Evolutionary conservation across 2,113 vertebrate genomes (phyloP).

Genomic region (Carettochelys insculpta): DNA sequence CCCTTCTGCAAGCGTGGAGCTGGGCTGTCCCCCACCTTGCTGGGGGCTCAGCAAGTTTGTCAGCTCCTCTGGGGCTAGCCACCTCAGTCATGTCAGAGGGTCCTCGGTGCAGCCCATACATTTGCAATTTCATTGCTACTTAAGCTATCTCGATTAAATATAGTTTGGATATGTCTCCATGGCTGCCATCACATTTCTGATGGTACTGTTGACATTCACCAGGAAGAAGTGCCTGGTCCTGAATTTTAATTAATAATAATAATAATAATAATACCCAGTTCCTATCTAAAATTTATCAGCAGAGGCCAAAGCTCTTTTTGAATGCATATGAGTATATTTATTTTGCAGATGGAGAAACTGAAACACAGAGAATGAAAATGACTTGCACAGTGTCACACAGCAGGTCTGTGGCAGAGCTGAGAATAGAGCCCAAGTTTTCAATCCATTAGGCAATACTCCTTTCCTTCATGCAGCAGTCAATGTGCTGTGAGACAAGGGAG

Average conservation of each 20-base stretch:
- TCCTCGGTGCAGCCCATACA: not conserved
- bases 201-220: not conserved
- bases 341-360: not conserved
- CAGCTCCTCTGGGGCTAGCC: too few species aligned
- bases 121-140: not conserved
- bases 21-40: too few species aligned
- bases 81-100: not conserved
- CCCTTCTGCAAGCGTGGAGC: too few species aligned
- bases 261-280: not conserved
- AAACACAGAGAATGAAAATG: not conserved
- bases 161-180: not conserved
- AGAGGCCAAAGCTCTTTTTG: not conserved
- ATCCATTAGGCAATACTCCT: not conserved
- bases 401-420: not conserved
- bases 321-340: not conserved
- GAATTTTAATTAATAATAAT: not conserved
- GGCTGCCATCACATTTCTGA: not conserved
- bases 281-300: not conserved
- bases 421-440: not conserved
- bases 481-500: not conserved
- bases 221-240: not conserved
- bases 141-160: not conserved
- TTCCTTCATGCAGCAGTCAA: not conserved
- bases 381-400: not conserved
- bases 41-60: too few species aligned